Conservation (phyloP, 2,797 vertebrate genomes). For the Cyprinella venusta region DNA sequence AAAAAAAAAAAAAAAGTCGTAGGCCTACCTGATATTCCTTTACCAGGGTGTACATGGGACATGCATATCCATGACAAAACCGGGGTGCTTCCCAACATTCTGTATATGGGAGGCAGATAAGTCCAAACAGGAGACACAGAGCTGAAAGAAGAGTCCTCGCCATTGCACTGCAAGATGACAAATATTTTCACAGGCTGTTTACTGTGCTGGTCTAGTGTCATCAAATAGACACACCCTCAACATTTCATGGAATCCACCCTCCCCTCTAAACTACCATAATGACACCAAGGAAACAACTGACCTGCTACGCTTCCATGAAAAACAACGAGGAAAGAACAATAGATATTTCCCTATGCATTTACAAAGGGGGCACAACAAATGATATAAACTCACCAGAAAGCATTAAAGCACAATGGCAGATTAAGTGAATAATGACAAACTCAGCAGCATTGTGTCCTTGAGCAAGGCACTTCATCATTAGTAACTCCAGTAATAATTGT, state of each 20-base stretch:
- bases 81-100: constrained; percentile 42
- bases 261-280: background rate
- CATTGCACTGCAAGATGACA: constrained; percentile 11
- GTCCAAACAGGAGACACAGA: constrained; percentile 30
- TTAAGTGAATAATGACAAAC: background rate
- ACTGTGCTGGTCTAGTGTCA: background rate
- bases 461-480: background rate
- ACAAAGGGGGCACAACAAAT: background rate
- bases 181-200: background rate
- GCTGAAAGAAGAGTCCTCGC: background rate
- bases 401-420: background rate
- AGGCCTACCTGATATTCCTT: constrained; percentile 39
- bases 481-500: background rate
- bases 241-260: background rate
- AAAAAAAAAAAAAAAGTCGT: background rate
- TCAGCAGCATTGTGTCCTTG: background rate
- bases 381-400: background rate
- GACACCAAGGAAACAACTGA: constrained; percentile 1
- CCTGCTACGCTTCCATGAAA: background rate
- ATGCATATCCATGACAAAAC: constrained; percentile 49
- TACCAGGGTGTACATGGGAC: constrained; percentile 53
- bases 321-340: background rate
- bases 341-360: background rate
- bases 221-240: constrained; percentile 13
- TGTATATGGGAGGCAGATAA: background rate